Percentiles rank a stretch among this genome's conserved stretches.
Evolutionary conservation across 2,113 vertebrate genomes (phyloP).

Genomic region (Silurus glanis): DNA sequence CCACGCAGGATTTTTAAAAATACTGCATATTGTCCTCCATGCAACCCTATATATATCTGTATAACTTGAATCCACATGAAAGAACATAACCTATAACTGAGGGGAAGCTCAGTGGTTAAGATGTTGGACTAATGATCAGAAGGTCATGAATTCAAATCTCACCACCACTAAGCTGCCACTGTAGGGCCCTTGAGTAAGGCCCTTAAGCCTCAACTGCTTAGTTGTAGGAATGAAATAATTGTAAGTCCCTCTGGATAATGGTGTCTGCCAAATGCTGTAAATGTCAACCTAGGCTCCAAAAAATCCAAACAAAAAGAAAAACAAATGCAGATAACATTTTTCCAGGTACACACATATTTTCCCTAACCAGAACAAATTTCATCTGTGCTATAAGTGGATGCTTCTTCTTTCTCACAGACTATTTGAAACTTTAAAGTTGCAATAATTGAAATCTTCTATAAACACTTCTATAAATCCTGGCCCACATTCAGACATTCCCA

Average conservation of each 20-base stretch:
- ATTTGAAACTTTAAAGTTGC: not conserved
- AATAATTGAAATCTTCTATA: too few relatives aligned
- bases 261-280: too few relatives aligned
- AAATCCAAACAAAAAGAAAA: not conserved
- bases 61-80: not conserved
- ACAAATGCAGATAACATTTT: not conserved
- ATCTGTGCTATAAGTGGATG: not conserved
- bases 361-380: not conserved
- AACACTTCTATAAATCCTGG: not conserved
- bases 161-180: too few relatives aligned
- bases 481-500: not conserved
- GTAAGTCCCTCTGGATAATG: too few relatives aligned
- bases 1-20: not conserved
- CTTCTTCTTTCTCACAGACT: not conserved
- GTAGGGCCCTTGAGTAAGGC: too few relatives aligned
- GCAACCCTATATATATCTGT: not conserved
- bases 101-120: too few relatives aligned
- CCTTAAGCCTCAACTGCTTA: too few relatives aligned
- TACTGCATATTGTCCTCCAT: not conserved
- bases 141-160: too few relatives aligned
- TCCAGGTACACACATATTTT: not conserved
- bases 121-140: too few relatives aligned
- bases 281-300: too few relatives aligned
- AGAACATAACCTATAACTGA: not conserved
- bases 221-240: too few relatives aligned